phyloP scores from a whole-genome alignment of 2,113 vertebrate genomes.

The Tauraco erythrolophus region DNA sequence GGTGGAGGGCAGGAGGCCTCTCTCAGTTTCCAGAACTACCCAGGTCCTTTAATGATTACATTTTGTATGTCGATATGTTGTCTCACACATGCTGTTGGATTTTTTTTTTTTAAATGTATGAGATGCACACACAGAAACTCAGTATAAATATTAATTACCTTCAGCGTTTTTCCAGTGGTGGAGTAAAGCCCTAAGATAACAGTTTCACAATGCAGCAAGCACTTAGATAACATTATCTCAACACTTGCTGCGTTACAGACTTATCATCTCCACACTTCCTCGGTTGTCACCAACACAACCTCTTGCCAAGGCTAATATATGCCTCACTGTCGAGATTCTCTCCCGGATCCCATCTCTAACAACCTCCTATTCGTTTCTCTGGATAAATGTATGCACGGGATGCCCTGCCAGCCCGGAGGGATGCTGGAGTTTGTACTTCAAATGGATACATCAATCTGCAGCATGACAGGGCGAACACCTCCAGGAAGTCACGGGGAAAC shows the following conservation, averaged over 20 bases:
- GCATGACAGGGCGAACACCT: background rate
- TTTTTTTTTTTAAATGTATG: background rate
- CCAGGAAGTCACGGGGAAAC: background rate
- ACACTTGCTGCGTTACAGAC: constrained; percentile 29
- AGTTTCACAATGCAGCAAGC: constrained; percentile 53
- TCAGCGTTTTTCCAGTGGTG: constrained; percentile 33
- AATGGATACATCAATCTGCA: background rate
- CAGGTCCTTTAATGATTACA: background rate
- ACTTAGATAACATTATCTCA: constrained; percentile 62
- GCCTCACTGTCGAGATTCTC: background rate
- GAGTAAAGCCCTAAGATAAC: constrained; percentile 50
- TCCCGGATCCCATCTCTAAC: background rate
- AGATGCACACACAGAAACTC: background rate
- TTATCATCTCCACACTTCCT: constrained; percentile 48
- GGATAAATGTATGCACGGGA: background rate
- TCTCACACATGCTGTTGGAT: background rate
- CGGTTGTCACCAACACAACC: constrained; percentile 52
- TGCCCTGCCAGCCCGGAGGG: background rate
- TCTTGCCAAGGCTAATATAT: constrained; percentile 48
- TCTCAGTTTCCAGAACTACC: background rate
- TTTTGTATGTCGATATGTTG: background rate
- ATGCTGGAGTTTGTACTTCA: background rate
- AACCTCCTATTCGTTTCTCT: background rate
- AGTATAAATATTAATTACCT: constrained; percentile 58
- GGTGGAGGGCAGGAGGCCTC: too few relatives aligned